Evolutionary conservation across 2,113 vertebrate species (phyloP).

Genomic region (Pedetes capensis): DNA sequence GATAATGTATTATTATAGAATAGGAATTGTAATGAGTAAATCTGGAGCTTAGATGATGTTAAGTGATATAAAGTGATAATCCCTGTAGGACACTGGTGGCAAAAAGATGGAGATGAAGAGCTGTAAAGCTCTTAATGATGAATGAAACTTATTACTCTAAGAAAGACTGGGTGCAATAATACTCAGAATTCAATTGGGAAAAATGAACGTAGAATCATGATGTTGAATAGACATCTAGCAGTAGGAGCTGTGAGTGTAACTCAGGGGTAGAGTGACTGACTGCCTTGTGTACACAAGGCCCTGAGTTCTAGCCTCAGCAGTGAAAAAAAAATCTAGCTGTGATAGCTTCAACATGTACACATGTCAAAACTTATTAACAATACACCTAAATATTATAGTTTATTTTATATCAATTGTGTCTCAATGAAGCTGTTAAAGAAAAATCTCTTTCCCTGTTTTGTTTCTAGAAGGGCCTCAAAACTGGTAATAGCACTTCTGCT

Average conservation of each 20-base stretch:
- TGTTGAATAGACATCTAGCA: no score
- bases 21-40: background rate
- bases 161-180: background rate
- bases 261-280: background rate
- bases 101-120: background rate
- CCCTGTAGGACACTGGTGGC: background rate
- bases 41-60: background rate
- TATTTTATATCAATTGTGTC: background rate
- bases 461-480: background rate
- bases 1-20: background rate
- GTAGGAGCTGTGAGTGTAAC: background rate
- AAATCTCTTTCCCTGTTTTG: background rate
- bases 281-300: no score
- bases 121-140: background rate
- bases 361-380: slow-evolving; percentile 1
- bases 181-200: background rate
- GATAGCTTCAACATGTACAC: background rate
- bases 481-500: background rate
- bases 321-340: background rate
- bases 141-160: background rate
- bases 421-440: background rate
- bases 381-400: background rate
- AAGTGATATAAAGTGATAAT: background rate
- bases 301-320: no score
- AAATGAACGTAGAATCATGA: background rate